Evolutionary conservation across 2,888 invertebrate genomes (phyloP), one percentile per base, ranked within the genome.

Genomic region (Zele albiditarsus): DNA sequence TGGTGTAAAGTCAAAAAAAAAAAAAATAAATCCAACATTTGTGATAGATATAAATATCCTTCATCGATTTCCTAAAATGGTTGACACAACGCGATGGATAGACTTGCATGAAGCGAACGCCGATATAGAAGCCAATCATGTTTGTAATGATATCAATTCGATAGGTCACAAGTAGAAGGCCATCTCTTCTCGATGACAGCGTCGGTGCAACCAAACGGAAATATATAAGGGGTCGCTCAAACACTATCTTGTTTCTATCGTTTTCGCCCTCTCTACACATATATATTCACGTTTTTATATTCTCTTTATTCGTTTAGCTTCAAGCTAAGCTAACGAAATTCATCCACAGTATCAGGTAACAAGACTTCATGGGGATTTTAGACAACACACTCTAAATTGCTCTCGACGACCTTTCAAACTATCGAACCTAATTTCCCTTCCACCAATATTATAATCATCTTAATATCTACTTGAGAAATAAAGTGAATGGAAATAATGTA

Each of bases 331-430:
- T 84, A 84, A 84, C 83, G 80, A 84, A 81, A 81, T 83, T 75
- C 53, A 20, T 73, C 70, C 71, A 72, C 72, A 72, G 78, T 73
- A 76, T 80, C 80, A 77, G 76, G 80, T 81, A 81, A 82, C 80
- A 81, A 79, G 80, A 80, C 78, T 74, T 82, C 80, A 80, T 73
- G 74, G 82, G 81, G 81, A 84, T 53, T 84, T 84, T 80, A 77
- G 77, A 67, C 62, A 65, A 70, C 77, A 73, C 68, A 73, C 20
- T 63, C 33, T 33, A 6, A 12, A 33, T 33, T 63, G 12, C 8
- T 63, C 31, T 28, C 31, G 27, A 60, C n/a, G 60, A 60, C 16
- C 28, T 60, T 60, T 60, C 28, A 60, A 60, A 60, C 27, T 27
- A 27, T 60, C 27, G 53, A 20, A 53, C 20, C 20, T 20, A 53